Conservation (phyloP, 2,888 invertebrate genomes). For the Aporophyla lueneburgensis region DNA sequence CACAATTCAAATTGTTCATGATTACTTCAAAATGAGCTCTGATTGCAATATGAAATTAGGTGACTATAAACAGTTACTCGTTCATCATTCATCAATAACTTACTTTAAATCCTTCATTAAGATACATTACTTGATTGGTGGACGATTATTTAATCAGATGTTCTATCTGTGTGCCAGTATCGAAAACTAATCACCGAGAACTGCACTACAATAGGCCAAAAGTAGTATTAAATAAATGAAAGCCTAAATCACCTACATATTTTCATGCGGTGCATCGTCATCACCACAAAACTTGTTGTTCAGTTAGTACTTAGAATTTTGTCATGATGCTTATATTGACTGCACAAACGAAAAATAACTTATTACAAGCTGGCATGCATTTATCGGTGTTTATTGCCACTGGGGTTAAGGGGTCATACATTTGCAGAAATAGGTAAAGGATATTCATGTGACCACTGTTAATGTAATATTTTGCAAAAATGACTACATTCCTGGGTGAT, state of each 20-base stretch:
- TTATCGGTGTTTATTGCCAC: slow-evolving; percentile 16
- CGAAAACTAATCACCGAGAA: slow-evolving; percentile 8
- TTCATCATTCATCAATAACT: not conserved
- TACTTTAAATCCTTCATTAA: slow-evolving; percentile 4
- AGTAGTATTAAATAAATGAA: not conserved
- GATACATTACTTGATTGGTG: slow-evolving; percentile 10
- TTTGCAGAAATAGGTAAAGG: not conserved
- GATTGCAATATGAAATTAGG: slow-evolving; percentile 20
- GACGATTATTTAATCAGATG: slow-evolving; percentile 1
- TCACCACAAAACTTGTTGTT: slow-evolving; percentile 2
- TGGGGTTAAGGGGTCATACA: not conserved
- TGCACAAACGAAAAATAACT: slow-evolving; percentile 9
- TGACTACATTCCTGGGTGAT: not conserved
- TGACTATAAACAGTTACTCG: slow-evolving; percentile 13
- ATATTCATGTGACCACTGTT: slow-evolving; percentile 14
- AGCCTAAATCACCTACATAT: not conserved
- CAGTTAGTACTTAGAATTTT: slow-evolving; percentile 5
- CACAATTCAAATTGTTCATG: not conserved
- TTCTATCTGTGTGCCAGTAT: not conserved
- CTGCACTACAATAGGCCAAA: slow-evolving; percentile 14
- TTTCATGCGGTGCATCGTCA: not conserved
- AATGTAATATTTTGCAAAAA: slow-evolving; percentile 8
- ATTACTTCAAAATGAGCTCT: not conserved
- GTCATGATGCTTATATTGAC: slow-evolving; percentile 17
- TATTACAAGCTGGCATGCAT: not conserved